Evolutionary conservation across 2,113 vertebrate genomes (phyloP).

Genomic region (Clarias batrachus): DNA sequence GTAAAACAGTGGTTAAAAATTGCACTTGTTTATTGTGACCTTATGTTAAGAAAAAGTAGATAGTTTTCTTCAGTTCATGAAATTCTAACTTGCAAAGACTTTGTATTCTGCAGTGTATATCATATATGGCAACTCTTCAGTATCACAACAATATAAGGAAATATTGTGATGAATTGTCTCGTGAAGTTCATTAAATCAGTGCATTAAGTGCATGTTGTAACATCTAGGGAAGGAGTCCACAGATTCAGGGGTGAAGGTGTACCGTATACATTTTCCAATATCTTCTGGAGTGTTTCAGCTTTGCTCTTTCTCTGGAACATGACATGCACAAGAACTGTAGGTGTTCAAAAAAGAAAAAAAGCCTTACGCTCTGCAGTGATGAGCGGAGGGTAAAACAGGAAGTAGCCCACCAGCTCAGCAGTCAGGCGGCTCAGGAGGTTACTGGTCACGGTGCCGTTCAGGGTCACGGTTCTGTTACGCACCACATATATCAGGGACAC

Average conservation of each 20-base stretch:
- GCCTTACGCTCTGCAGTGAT: constrained; percentile 93
- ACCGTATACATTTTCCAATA: not conserved
- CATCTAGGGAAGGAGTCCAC: not conserved
- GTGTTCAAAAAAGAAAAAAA: not conserved
- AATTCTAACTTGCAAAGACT: too few species aligned
- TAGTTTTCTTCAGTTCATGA: too few species aligned
- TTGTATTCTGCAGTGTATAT: too few species aligned
- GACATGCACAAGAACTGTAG: not conserved
- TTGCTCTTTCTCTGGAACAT: not conserved
- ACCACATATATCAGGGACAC: constrained; percentile 91
- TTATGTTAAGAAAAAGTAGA: too few species aligned
- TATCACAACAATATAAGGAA: not conserved
- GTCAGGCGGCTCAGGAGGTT: constrained; percentile 91
- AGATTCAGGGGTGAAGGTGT: not conserved
- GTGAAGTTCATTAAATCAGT: not conserved
- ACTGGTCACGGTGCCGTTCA: constrained; percentile 90
- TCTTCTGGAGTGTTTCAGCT: not conserved
- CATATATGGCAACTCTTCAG: not conserved
- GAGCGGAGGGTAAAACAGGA: constrained; percentile 93
- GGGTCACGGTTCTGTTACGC: constrained; percentile 81
- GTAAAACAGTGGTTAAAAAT: too few species aligned
- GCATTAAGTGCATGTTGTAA: not conserved
- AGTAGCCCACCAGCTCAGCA: constrained; percentile 96
- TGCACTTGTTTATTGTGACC: too few species aligned
- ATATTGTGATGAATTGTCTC: not conserved